phyloP scores from a whole-genome alignment of 2,797 vertebrate species.

The Alauda arvensis region DNA sequence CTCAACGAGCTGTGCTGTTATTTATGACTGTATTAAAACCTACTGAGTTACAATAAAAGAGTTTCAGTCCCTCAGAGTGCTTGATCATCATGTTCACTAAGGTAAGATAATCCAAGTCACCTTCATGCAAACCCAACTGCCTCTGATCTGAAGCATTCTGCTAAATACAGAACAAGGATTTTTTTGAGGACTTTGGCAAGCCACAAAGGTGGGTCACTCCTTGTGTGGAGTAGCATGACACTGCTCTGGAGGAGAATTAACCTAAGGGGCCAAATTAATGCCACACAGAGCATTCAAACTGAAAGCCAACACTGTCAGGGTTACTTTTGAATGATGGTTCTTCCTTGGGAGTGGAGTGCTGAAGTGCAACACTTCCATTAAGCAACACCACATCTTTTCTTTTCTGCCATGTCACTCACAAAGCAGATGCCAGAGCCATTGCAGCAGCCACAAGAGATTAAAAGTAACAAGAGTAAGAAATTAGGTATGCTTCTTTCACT shows the following conservation, averaged over 20 bases:
- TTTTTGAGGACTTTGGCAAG: neutral
- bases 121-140: conserved; percentile 60
- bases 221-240: neutral
- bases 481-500: neutral
- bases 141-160: conserved; percentile 5
- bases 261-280: neutral
- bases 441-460: neutral
- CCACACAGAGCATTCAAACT: neutral
- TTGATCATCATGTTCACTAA: conserved; percentile 30
- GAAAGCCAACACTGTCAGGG: neutral
- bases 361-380: neutral
- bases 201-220: neutral
- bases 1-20: conserved; percentile 54
- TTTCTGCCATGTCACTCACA: neutral
- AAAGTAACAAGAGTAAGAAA: neutral
- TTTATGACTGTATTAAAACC: conserved; percentile 51
- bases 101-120: conserved; percentile 66
- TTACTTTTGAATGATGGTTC: neutral
- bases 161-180: conserved; percentile 6
- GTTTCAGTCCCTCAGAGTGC: conserved; percentile 27
- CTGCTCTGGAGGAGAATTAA: neutral
- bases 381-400: neutral
- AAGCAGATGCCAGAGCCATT: neutral
- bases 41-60: conserved; percentile 43
- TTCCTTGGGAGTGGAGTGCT: neutral